Conservation (phyloP, 2,797 vertebrate species). For the Anomalospiza imberbis region DNA sequence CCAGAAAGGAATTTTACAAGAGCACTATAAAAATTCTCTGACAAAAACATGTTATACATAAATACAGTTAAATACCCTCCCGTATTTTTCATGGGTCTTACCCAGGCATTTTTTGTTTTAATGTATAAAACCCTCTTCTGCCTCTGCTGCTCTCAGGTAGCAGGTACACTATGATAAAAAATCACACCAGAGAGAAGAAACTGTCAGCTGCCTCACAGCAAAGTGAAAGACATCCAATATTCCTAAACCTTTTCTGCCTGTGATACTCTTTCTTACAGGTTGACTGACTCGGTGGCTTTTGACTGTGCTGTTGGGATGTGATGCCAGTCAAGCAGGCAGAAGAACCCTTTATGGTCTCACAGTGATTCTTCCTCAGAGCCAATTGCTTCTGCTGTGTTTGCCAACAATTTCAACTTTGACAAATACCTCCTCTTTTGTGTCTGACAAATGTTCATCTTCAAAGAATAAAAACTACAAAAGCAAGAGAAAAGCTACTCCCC, state of each 20-base stretch:
- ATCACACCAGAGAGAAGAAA: background rate
- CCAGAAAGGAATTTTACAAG: background rate
- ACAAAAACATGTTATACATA: background rate
- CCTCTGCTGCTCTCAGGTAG: background rate
- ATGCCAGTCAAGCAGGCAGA: background rate
- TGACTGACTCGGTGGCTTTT: background rate
- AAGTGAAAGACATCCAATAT: background rate
- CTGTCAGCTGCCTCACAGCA: background rate
- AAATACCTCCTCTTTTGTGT: background rate
- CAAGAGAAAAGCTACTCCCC: background rate
- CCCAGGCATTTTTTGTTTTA: fast-evolving
- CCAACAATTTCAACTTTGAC: background rate
- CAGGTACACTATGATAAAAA: fast-evolving
- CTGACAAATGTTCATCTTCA: background rate
- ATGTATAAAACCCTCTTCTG: background rate
- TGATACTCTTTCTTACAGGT: background rate
- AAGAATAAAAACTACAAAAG: slow-evolving; percentile 3
- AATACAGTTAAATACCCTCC: background rate
- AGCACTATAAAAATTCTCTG: background rate
- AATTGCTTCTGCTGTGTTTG: background rate
- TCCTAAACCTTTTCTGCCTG: background rate
- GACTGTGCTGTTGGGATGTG: background rate
- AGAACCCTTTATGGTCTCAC: fast-evolving
- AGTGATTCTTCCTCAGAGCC: background rate
- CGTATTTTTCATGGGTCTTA: background rate